Percentiles rank a stretch among this genome's conserved stretches.
phyloP scores from a whole-genome alignment of 2,888 invertebrate genomes.

The Camptogramma bilineatum region DNA sequence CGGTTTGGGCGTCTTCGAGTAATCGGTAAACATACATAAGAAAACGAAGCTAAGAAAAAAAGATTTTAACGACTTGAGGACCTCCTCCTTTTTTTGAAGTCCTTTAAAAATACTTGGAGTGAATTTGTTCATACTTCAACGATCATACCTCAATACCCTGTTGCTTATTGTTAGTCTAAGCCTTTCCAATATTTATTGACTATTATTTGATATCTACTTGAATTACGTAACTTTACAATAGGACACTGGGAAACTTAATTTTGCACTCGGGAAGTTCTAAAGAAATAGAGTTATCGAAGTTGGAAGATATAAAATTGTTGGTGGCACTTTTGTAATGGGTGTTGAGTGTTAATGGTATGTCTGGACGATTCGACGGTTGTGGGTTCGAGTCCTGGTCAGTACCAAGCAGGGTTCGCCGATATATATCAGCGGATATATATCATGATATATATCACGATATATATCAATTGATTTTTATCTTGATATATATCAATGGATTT shows the following conservation, averaged over 20 bases:
- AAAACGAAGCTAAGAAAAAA: too few species aligned
- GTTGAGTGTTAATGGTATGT: background rate
- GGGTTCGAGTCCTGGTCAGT: background rate
- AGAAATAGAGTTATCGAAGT: conserved; percentile 25
- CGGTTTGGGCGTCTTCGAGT: too few species aligned
- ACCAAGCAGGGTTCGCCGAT: too few species aligned
- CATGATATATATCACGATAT: too few species aligned
- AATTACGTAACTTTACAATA: conserved; percentile 38
- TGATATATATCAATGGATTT: too few species aligned
- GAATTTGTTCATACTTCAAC: background rate
- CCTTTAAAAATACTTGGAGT: too few species aligned
- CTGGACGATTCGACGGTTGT: background rate
- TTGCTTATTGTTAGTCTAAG: background rate
- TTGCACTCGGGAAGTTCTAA: conserved; percentile 26
- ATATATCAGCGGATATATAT: too few species aligned
- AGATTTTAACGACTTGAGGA: too few species aligned
- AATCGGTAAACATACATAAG: too few species aligned
- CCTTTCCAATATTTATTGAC: conserved; percentile 25
- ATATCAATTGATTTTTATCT: too few species aligned
- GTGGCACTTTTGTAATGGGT: background rate
- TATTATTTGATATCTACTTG: conserved; percentile 39
- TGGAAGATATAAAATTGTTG: conserved; percentile 18
- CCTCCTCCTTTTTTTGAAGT: too few species aligned
- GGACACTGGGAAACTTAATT: conserved; percentile 36
- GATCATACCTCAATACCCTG: background rate